These are phyloP conservation scores for Crotalus helleri DNA, from an alignment of 2,113 vertebrate genomes.

Conservation along the genomic window DNA sequence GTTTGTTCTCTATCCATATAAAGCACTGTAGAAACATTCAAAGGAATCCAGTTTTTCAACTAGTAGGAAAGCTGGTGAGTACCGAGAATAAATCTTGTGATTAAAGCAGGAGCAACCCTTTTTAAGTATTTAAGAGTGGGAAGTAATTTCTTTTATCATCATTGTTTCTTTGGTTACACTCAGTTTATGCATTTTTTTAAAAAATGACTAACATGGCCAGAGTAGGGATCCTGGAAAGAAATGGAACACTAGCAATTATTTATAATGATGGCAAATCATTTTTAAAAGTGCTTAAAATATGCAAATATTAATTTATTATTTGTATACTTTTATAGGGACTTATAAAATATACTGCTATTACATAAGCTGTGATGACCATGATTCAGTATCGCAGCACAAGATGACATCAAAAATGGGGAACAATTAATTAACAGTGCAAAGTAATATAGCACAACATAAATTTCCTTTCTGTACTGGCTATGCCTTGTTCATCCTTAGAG, in stretches of 20 bases:
- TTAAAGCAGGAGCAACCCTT: background rate
- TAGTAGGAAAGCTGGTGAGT: background rate
- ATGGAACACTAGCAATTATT: conserved; percentile 22
- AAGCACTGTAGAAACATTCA: background rate
- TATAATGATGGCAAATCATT: conserved; percentile 40
- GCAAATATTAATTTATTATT: conserved; percentile 14
- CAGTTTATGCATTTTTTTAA: background rate
- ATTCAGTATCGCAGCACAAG: background rate
- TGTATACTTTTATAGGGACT: background rate
- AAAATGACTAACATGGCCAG: background rate
- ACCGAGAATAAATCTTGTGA: background rate
- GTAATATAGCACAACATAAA: background rate
- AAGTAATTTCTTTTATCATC: background rate
- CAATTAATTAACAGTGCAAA: conserved; percentile 5
- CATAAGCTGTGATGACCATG: background rate
- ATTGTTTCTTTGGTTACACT: background rate
- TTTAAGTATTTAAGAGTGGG: background rate
- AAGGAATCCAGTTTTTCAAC: background rate
- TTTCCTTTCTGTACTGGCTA: background rate
- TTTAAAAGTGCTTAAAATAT: conserved; percentile 26
- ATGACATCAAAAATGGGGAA: background rate
- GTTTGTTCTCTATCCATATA: background rate
- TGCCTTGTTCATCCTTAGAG: background rate
- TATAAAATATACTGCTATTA: conserved; percentile 19
- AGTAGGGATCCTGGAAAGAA: conserved; percentile 39